Evolutionary conservation across 2,888 invertebrate genomes (phyloP).

Genomic region (Hirtodrosophila duncani): DNA sequence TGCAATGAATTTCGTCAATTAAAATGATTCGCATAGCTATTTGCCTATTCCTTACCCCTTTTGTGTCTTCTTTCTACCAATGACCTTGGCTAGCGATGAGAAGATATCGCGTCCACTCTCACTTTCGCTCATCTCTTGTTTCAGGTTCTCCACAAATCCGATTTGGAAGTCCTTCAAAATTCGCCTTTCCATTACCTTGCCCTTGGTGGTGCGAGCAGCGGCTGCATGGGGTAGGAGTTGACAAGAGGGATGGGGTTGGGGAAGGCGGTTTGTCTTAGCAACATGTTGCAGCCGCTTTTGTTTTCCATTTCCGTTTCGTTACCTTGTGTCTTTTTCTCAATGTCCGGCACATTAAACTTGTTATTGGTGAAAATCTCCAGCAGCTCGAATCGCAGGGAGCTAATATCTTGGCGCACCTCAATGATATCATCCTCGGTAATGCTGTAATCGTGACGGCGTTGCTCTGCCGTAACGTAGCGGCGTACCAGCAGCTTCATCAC

Average conservation of each 20-base stretch:
- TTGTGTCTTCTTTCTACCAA: constrained; percentile 81
- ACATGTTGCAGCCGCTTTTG: constrained; percentile 7
- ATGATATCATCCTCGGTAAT: constrained; percentile 98
- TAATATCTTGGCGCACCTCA: constrained; percentile 98
- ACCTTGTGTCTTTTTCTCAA: constrained; percentile 82
- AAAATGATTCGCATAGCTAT: not conserved
- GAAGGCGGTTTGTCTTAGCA: constrained; percentile 15
- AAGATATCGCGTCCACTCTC: constrained; percentile 88
- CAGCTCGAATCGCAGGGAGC: constrained; percentile 94
- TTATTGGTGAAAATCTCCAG: constrained; percentile 94
- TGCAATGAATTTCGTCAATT: constrained; percentile 19
- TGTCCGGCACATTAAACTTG: constrained; percentile 89
- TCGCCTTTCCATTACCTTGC: constrained; percentile 90
- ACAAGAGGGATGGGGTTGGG: not conserved
- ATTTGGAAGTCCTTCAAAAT: constrained; percentile 94
- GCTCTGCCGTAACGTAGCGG: constrained; percentile 93
- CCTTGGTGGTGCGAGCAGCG: constrained; percentile 85
- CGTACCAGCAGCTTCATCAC: constrained; percentile 93
- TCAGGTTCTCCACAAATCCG: constrained; percentile 90
- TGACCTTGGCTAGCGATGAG: constrained; percentile 89
- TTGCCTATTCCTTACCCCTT: constrained; percentile 68
- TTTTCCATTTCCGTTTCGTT: too few relatives aligned
- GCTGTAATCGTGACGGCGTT: constrained; percentile 92
- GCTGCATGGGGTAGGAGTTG: constrained; percentile 41
- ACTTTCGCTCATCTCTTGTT: constrained; percentile 85